Percentiles rank a stretch among this genome's conserved stretches.
Conservation (phyloP, 2,888 invertebrate genomes). For the Desoria tigrina region DNA sequence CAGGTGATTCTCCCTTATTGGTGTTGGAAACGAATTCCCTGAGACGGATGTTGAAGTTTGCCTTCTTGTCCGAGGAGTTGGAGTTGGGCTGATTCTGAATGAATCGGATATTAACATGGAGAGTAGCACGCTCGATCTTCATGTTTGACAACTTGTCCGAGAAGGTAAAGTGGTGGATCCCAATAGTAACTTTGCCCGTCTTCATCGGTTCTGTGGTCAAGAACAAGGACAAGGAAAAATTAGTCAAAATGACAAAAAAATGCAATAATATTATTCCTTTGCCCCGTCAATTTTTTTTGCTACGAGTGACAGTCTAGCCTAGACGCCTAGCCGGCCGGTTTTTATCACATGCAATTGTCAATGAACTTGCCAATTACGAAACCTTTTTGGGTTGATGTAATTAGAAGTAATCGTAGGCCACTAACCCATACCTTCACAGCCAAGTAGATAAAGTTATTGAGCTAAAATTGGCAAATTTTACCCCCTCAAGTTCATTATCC, state of each 20-base stretch:
- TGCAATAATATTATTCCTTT: slow-evolving; percentile 1
- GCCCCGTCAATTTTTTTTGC: too few relatives aligned
- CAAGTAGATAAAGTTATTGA: too few relatives aligned
- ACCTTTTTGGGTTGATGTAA: too few relatives aligned
- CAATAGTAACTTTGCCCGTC: slow-evolving; percentile 21
- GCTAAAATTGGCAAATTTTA: too few relatives aligned
- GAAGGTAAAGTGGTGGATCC: slow-evolving; percentile 50
- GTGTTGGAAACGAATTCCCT: slow-evolving; percentile 37
- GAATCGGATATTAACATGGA: slow-evolving; percentile 48
- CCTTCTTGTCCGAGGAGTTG: slow-evolving; percentile 28
- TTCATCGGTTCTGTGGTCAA: slow-evolving; percentile 1
- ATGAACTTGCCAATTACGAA: not conserved
- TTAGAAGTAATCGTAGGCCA: too few relatives aligned
- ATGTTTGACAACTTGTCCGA: slow-evolving; percentile 52
- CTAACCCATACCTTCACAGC: too few relatives aligned
- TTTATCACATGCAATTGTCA: not conserved
- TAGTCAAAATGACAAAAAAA: slow-evolving; percentile 21
- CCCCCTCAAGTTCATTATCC: too few relatives aligned
- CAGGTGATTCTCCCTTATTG: slow-evolving; percentile 47
- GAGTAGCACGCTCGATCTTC: slow-evolving; percentile 48
- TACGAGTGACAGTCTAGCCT: too few relatives aligned
- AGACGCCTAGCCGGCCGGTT: too few relatives aligned
- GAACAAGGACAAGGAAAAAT: too few relatives aligned
- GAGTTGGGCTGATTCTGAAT: slow-evolving; percentile 24
- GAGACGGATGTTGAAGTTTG: slow-evolving; percentile 46